phyloP scores from a whole-genome alignment of 2,113 vertebrate species.

The Saccopteryx leptura region DNA sequence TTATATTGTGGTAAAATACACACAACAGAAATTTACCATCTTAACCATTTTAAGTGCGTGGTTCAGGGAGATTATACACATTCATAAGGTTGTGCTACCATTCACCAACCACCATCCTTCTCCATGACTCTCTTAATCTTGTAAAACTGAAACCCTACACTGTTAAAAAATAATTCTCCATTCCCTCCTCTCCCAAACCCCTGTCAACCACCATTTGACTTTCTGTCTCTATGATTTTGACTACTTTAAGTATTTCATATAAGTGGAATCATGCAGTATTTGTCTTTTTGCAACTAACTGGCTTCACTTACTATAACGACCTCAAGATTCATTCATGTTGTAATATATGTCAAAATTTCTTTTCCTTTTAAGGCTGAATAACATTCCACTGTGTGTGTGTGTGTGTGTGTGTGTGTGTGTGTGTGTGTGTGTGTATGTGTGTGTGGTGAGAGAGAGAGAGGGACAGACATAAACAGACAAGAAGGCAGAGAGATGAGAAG shows the following conservation, averaged over 20 bases:
- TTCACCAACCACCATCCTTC: not conserved
- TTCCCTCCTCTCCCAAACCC: not conserved
- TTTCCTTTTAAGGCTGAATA: not conserved
- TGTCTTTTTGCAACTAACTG: not conserved
- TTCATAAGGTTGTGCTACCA: not conserved
- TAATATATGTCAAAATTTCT: not conserved
- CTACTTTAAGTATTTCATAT: not conserved
- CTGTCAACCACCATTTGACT: not conserved
- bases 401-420: not conserved
- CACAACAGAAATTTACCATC: slow-evolving; percentile 10
- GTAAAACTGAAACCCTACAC: not conserved
- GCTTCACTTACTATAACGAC: not conserved
- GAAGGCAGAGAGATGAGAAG: too few relatives aligned
- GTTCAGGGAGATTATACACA: not conserved
- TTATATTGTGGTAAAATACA: slow-evolving; percentile 29
- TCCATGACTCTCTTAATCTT: not conserved
- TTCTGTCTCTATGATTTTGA: not conserved
- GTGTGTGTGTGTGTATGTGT: not conserved
- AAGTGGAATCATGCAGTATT: not conserved
- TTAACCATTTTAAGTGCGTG: not conserved
- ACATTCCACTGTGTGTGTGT: not conserved
- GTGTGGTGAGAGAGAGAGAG: not conserved
- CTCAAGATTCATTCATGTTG: not conserved
- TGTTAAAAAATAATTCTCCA: not conserved
- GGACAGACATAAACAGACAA: too few relatives aligned